Evolutionary conservation across 2,113 vertebrate species (phyloP).

Genomic region (Rhagologus leucostigma): DNA sequence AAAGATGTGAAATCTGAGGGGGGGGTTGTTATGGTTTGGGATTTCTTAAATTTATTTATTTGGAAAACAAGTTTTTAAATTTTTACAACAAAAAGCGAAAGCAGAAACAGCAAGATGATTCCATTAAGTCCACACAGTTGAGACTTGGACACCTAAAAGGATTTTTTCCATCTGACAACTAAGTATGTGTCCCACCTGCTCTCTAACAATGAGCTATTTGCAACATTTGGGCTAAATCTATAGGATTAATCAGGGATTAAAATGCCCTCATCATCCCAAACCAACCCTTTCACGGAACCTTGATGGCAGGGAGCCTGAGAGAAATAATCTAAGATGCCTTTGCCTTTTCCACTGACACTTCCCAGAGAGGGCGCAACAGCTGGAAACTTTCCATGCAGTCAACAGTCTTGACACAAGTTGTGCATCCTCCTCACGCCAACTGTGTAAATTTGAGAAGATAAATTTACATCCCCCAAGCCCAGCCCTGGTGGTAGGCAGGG

Average conservation of each 20-base stretch:
- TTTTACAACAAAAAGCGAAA: slow-evolving; percentile 35
- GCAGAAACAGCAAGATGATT: not conserved
- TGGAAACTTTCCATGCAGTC: not conserved
- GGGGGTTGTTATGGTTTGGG: not conserved
- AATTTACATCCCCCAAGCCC: not conserved
- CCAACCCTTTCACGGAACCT: not conserved
- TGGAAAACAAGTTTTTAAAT: slow-evolving; percentile 40
- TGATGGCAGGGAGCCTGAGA: not conserved
- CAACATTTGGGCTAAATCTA: not conserved
- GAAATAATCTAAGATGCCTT: not conserved
- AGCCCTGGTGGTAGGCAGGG: not conserved
- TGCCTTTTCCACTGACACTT: not conserved
- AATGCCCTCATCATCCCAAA: not conserved
- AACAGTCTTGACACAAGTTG: not conserved
- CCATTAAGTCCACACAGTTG: not conserved
- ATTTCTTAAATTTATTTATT: slow-evolving; percentile 49
- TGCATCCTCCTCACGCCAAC: not conserved
- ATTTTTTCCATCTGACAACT: not conserved
- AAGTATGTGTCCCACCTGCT: not conserved
- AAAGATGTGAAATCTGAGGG: slow-evolving; percentile 28
- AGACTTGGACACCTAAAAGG: not conserved
- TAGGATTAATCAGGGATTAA: not conserved
- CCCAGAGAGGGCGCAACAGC: not conserved
- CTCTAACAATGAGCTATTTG: not conserved
- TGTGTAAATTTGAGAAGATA: not conserved